Base-by-base conservation (phyloP, 1,140 invertebrate genomes). In the Drosophila grimshawi region DNA sequence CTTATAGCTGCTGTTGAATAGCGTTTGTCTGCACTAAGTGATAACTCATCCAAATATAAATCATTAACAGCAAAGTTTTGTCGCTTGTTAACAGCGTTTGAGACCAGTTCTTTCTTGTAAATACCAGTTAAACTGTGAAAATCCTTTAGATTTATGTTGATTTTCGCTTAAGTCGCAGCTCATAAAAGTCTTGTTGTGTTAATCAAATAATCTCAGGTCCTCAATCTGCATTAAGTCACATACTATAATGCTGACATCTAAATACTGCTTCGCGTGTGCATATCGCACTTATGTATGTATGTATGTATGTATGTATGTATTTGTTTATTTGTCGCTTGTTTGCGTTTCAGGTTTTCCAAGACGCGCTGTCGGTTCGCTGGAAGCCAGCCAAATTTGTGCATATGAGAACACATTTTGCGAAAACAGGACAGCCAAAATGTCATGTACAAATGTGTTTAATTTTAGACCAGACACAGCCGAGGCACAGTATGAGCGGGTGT, bases 341-440 rank as follows among this genome's bases (percentile, higher is more conserved):
- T 86, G 77, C 83, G 71, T 82, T 82, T 74, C 56, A 55, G 63
- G 71, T 81, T 82, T 78, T 80, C 69, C 64, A 69, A 77, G 5
- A 27, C 32, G 8, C 2, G 35, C 11, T 63, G 52, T 29, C 61
- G 73, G 73, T 77, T 37, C 68, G 73, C 77, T 86, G 83, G 83
- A 80, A 75, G 52, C 63, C 56, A 82, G 82, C 82, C 82, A 86
- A 86, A 88, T 67, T 77, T 80, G 78, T 88, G 82, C 82, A 86
- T 80, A 62, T 66, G 62, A 64, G 60, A 68, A 68, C 69, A 74
- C 48, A 86, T 81, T 86, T 86, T 48, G 64, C 62, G 67, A 66
- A 80, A 76, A 74, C 72, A 56, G 59, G 66, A 69, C 72, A 75
- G 43, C 30, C 66, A 51, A 59, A 76, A 65, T 76, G 68, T 76